Evolutionary conservation across 2,113 vertebrate genomes (phyloP), one percentile per base, ranked within the genome.

Genomic region (Girardinichthys multiradiatus): DNA sequence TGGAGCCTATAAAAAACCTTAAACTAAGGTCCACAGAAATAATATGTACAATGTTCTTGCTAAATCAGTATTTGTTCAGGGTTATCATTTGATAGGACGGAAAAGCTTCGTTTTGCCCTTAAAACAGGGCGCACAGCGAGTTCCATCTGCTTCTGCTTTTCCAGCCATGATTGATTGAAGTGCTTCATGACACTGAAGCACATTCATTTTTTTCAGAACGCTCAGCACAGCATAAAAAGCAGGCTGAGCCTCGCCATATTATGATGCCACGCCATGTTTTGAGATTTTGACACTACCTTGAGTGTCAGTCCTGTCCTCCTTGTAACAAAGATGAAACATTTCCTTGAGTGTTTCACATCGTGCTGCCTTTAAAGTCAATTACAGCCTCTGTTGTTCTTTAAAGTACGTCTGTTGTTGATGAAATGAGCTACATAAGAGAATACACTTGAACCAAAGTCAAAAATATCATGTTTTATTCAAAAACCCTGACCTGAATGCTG

Each of bases 391-490:
- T 70, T 80, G 65, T 75, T 72, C 76, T 76, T 64, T 54, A 80
- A 73, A 77, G 30, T 1, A 63, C 64, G 62, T 73, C 70, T 74
- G 1, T 73, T 31, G 79, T 89, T 82, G 87, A 74, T 73, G 72
- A 85, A 77, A 89, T 73, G 88, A 85, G 86, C 74, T 83, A 66
- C 63, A 0, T 51, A 74, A 71, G 81, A 70, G 61, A 58, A 21
- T 58, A 21, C 69, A 84, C 80, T 76, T 85, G 83, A 79, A 82
- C 63, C 68, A 51, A 4, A 80, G 77, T 86, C 84, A 83, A 88
- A 90, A 90, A 83, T 75, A 86, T 78, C 72, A 92, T 89, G 72
- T 90, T 87, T 87, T 84, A 86, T 87, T 89, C 86, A 88, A 26
- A 31, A 80, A 74, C 76, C n/a, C 62, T 66, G 30, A 57, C 76